Evolutionary conservation across 2,888 invertebrate species (phyloP).

Genomic region (Troglohyphantes excavatus): DNA sequence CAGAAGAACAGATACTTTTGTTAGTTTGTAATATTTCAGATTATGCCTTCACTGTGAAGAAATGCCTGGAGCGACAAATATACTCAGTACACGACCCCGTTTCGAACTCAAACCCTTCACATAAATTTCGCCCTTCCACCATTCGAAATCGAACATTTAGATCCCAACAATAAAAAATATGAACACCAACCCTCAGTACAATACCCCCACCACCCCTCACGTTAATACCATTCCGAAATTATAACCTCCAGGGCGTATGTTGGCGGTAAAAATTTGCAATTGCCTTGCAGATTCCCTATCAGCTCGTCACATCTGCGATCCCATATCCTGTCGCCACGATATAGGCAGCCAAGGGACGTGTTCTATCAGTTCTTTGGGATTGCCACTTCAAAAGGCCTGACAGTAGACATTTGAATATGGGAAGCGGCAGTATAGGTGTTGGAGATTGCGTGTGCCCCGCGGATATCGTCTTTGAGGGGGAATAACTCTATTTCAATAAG

Average conservation of each 20-base stretch:
- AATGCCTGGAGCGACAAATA: no score
- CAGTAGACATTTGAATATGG: conserved; percentile 69
- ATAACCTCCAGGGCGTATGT: conserved; percentile 2
- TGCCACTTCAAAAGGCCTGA: conserved; percentile 69
- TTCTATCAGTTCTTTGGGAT: conserved; percentile 57
- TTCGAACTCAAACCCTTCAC: no score
- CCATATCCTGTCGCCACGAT: conserved; percentile 30
- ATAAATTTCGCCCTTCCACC: background rate
- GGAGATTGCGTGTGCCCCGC: conserved; percentile 51
- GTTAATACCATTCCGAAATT: conserved; percentile 56
- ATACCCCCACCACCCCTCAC: background rate
- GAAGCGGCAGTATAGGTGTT: conserved; percentile 17
- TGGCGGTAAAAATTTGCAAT: conserved; percentile 6
- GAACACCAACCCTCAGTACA: background rate
- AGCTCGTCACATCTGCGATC: conserved; percentile 46
- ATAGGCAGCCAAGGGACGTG: conserved; percentile 50
- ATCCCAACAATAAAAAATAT: background rate
- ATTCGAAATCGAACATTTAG: background rate
- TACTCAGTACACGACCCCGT: no score
- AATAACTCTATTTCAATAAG: conserved; percentile 75
- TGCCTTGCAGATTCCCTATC: conserved; percentile 45
- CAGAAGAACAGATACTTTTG: no score
- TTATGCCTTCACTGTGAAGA: no score
- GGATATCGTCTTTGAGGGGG: conserved; percentile 21
- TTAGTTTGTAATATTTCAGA: no score